Base-by-base conservation (phyloP, 2,797 vertebrate species). In the Hyperoplus immaculatus region DNA sequence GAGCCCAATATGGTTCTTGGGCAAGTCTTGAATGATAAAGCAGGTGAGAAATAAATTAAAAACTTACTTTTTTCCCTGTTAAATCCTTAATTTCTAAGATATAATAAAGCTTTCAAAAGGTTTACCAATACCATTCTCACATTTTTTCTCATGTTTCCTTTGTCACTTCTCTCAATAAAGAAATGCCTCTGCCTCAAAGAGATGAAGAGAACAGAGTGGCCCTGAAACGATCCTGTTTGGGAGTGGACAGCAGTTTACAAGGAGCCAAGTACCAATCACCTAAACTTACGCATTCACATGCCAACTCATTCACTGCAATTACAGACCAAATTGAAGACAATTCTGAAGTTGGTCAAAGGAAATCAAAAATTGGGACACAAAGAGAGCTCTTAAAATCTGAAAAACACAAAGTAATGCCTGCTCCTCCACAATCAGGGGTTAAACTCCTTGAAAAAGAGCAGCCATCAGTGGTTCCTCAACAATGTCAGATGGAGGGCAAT, bases 21-120 rank as follows among this genome's bases (percentile, higher is more conserved):
- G 64, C 71, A 89, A 39, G 63, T 60, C 11, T 49, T 73, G 4
- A 77, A 59, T 72, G 69, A 89, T 47, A 69, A 74, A 55, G 10
- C 81, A 74, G 84, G 91, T 92, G 56, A 83, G 65, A 21, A 82
- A 45, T 58, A 46, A 58, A 56, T 29, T 29, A 29, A 3, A 29
- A 86, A 72, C 3, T 15, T 13, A n/a, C 14, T 49, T 54, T 41
- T 1, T 6, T 49, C 65, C 41, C 9, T 2, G 60, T 36, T 46
- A 12, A 12, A 1, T 18, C 47, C 3, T 39, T 55, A 4, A 2
- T 47, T 51, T 15, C 1, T 18, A 15, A 51, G 1, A 60, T 64
- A 18, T 39, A 36, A 16, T 16, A 9, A 15, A 53, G 14, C 2
- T 8, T 21, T 41, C 8, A 46, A 7, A 18, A 6, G 6, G 2